Evolutionary conservation across 2,113 vertebrate species (phyloP).

Genomic region (Phylloscopus trochiloides): DNA sequence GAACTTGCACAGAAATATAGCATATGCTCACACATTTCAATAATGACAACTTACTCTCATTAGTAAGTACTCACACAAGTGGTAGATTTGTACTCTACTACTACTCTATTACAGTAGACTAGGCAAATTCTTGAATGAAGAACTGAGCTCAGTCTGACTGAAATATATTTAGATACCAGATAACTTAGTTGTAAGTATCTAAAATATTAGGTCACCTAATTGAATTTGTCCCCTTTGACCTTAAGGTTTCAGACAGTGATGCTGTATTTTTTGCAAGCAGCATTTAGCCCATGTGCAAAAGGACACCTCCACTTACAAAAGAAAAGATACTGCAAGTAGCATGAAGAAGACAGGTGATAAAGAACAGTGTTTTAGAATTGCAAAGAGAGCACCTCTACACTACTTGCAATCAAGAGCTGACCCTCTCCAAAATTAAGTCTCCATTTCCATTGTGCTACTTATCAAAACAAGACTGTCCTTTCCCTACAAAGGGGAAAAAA

Average conservation of each 20-base stretch:
- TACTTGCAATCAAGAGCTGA: not conserved
- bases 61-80: not conserved
- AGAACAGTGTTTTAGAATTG: not conserved
- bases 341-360: not conserved
- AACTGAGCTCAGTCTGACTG: not conserved
- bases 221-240: not conserved
- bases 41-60: not conserved
- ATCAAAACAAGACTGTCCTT: accelerated
- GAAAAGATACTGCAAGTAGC: not conserved
- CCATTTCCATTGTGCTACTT: not conserved
- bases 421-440: not conserved
- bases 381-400: not conserved
- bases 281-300: not conserved
- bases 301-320: not conserved
- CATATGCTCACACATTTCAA: not conserved
- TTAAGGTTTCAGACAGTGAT: not conserved
- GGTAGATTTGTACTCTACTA: not conserved
- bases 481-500: not conserved
- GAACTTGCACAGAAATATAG: not conserved
- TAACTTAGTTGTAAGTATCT: not conserved
- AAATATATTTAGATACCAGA: not conserved
- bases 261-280: not conserved
- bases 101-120: not conserved
- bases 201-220: not conserved
- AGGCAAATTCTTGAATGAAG: not conserved